Evolutionary conservation across 2,888 invertebrate species (phyloP).

Genomic region (Hyposoter didymator): DNA sequence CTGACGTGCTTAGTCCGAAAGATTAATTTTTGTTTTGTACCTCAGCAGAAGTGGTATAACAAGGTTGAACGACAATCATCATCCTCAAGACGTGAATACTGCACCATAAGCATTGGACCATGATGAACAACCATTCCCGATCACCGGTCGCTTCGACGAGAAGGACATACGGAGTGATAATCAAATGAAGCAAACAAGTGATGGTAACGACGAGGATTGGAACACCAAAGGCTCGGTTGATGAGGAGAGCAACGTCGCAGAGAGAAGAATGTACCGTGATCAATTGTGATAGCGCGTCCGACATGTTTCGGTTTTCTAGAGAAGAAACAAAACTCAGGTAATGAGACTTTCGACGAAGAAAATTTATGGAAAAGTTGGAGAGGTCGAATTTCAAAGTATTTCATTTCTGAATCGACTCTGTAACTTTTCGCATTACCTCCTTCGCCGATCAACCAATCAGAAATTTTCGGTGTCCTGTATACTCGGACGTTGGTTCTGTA

Average conservation of each 20-base stretch:
- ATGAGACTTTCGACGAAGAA: neutral
- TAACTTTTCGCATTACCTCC: conserved; percentile 59
- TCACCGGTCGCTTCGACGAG: conserved; percentile 86
- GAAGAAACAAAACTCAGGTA: conserved; percentile 19
- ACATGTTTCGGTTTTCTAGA: conserved; percentile 71
- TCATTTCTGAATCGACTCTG: neutral
- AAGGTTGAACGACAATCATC: conserved; percentile 87
- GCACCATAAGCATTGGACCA: conserved; percentile 87
- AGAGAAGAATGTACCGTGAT: conserved; percentile 85
- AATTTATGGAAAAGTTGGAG: too few relatives aligned
- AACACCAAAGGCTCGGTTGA: conserved; percentile 86
- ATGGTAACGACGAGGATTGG: conserved; percentile 86
- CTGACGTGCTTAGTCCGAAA: neutral
- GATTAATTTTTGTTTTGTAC: conserved; percentile 76
- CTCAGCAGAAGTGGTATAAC: conserved; percentile 86
- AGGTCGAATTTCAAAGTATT: neutral
- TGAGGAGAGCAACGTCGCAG: conserved; percentile 85
- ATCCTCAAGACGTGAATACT: conserved; percentile 86
- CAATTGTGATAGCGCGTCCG: conserved; percentile 84
- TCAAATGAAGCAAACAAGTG: conserved; percentile 86
- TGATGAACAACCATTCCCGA: conserved; percentile 85
- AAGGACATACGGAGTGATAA: conserved; percentile 87
- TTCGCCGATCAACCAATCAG: conserved; percentile 71
- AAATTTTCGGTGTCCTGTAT: conserved; percentile 68
- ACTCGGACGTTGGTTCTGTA: conserved; percentile 64